Conservation (phyloP, 1,140 invertebrate species). For the Brachionus sp. region DNA sequence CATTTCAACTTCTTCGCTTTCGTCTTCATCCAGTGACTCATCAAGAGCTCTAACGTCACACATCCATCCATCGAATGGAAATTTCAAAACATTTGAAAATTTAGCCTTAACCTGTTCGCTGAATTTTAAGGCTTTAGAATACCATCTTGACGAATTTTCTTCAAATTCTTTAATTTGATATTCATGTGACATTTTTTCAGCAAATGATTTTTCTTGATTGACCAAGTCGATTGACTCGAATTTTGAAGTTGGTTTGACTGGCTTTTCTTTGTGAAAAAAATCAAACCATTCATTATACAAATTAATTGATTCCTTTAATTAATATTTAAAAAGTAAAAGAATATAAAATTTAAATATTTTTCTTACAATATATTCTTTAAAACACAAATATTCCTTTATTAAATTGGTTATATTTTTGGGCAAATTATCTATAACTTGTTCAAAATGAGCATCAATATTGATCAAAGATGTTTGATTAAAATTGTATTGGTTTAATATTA, state of each 20-base stretch:
- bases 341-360: neutral
- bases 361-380: conserved; percentile 58
- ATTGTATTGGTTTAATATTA: conserved; percentile 25
- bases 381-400: conserved; percentile 62
- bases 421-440: conserved; percentile 51
- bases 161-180: conserved; percentile 74
- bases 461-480: neutral
- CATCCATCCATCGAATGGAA: conserved; percentile 44
- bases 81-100: conserved; percentile 24
- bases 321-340: neutral
- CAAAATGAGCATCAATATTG: neutral
- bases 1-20: neutral
- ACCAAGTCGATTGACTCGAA: neutral
- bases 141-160: conserved; percentile 74
- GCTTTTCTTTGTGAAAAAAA: conserved; percentile 74
- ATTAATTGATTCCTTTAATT: conserved; percentile 47
- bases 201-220: conserved; percentile 67
- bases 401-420: conserved; percentile 58
- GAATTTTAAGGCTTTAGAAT: conserved; percentile 50
- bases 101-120: conserved; percentile 36
- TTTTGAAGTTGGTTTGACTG: conserved; percentile 58
- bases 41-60: neutral
- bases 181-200: conserved; percentile 80
- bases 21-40: neutral
- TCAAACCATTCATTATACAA: conserved; percentile 71